Percentiles rank a stretch among this genome's conserved stretches.
Evolutionary conservation across 2,113 vertebrate genomes (phyloP).

Genomic region (Lasiurus borealis): DNA sequence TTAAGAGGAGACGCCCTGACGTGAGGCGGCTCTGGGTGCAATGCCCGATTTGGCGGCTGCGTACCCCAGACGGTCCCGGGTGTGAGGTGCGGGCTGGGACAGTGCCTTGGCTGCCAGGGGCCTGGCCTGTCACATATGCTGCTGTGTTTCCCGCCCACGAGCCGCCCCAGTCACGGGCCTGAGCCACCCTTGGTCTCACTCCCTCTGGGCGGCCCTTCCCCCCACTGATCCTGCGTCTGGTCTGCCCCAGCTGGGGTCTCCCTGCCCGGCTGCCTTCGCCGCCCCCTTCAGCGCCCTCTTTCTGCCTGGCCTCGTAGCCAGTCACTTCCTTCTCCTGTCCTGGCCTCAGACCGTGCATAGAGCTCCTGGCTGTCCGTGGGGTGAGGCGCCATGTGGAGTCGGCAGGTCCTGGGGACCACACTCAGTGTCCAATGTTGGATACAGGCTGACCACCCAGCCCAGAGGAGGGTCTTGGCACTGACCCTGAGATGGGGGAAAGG

Average conservation of each 20-base stretch:
- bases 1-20: not conserved
- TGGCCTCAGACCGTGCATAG: not conserved
- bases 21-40: not conserved
- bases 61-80: too few relatives aligned
- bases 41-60: too few relatives aligned
- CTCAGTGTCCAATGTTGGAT: not conserved
- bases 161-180: not conserved
- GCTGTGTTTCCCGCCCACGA: not conserved
- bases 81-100: accelerated
- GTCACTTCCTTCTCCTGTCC: not conserved
- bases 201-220: not conserved
- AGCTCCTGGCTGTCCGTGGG: not conserved
- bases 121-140: accelerated
- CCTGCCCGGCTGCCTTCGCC: not conserved
- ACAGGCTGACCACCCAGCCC: not conserved
- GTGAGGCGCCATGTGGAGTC: not conserved
- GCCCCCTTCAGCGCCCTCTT: accelerated
- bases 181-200: not conserved
- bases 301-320: not conserved
- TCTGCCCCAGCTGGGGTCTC: not conserved
- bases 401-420: not conserved
- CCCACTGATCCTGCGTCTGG: not conserved
- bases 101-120: accelerated
- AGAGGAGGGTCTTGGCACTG: not conserved
- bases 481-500: not conserved